Conservation (phyloP, 2,113 vertebrate genomes). For the Sinocyclocheilus anshuiensis region DNA sequence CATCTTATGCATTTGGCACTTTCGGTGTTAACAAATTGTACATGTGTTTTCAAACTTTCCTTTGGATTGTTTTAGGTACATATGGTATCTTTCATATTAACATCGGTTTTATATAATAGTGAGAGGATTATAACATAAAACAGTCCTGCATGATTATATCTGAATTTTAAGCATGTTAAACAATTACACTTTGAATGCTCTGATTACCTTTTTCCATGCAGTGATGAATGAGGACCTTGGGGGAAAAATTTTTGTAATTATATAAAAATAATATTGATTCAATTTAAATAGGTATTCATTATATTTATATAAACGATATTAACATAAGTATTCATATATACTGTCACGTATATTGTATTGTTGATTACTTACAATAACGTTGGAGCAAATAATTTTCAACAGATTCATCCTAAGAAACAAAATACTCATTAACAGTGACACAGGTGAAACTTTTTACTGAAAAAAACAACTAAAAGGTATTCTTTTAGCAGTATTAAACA, state of each 20-base stretch:
- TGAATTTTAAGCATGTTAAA: background rate
- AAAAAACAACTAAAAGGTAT: too few relatives aligned
- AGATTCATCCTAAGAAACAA: constrained; percentile 69
- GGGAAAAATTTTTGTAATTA: background rate
- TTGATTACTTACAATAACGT: constrained; percentile 71
- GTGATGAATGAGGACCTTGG: constrained; percentile 45
- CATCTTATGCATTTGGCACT: background rate
- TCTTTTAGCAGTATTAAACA: background rate
- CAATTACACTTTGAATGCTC: background rate
- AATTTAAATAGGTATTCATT: background rate
- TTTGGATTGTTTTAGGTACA: background rate
- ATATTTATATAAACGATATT: background rate
- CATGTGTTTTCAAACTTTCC: background rate
- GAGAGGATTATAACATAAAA: background rate
- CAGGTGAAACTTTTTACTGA: too few relatives aligned
- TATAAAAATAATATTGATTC: background rate
- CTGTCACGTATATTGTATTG: background rate
- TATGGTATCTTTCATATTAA: background rate
- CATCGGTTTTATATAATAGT: background rate
- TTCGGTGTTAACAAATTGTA: background rate
- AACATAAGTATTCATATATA: background rate
- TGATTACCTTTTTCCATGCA: constrained; percentile 45
- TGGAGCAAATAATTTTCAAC: constrained; percentile 54
- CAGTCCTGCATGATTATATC: background rate
- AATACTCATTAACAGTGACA: background rate